Conservation (phyloP, 2,797 vertebrate species). For the Tarsius wallacei region DNA sequence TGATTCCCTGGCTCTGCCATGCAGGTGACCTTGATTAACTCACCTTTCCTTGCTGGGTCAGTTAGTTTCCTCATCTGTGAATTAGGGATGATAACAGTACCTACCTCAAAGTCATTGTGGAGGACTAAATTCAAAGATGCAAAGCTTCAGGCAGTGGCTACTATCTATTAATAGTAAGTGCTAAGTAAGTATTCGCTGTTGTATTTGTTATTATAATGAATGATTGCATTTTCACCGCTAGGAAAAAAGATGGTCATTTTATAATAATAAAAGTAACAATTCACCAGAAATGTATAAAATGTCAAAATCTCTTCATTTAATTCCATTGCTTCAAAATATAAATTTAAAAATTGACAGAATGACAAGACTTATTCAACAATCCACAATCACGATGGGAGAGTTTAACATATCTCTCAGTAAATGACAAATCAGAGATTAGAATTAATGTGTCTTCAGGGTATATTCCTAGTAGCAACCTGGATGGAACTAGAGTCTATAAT, state of each 20-base stretch:
- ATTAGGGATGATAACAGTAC: neutral
- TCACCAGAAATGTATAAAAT: neutral
- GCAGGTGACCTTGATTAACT: neutral
- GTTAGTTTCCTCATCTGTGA: neutral
- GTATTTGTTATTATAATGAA: neutral
- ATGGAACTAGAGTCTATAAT: no score
- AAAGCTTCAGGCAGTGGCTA: neutral
- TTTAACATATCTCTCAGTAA: neutral
- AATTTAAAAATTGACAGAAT: neutral
- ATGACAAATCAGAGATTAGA: neutral
- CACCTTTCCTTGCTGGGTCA: neutral
- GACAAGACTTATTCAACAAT: slow-evolving; percentile 7
- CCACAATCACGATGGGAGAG: neutral
- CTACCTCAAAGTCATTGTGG: neutral
- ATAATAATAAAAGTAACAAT: slow-evolving; percentile 9
- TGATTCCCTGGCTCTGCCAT: neutral
- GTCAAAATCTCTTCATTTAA: neutral
- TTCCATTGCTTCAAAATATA: slow-evolving; percentile 6
- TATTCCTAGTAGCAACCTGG: no score
- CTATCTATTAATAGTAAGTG: neutral
- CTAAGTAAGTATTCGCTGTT: neutral
- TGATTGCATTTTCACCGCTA: neutral
- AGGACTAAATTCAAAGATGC: slow-evolving; percentile 1
- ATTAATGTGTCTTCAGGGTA: no score
- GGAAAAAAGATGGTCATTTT: neutral